Evolutionary conservation across 1,140 invertebrate genomes (phyloP).

Genomic region (Charaxes varanes): DNA sequence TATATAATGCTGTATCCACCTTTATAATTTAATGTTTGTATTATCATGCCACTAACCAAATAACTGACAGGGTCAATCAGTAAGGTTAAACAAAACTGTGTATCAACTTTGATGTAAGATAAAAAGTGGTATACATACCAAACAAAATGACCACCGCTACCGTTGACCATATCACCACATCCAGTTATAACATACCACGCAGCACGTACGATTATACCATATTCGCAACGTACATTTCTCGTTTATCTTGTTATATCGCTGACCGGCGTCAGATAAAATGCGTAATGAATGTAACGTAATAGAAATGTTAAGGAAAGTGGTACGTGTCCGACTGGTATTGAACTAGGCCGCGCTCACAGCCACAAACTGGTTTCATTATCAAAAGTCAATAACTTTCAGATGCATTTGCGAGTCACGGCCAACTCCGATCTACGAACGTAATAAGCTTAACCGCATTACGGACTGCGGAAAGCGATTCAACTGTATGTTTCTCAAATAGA

Average conservation of each 20-base stretch:
- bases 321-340: conserved; percentile 50
- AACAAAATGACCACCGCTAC: conserved; percentile 20
- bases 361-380: conserved; percentile 73
- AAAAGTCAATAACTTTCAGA: conserved; percentile 74
- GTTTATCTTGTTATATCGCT: conserved; percentile 15
- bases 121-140: conserved; percentile 8
- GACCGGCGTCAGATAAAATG: conserved; percentile 18
- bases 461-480: conserved; percentile 17
- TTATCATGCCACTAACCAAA: no score
- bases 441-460: conserved; percentile 34
- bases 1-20: no score
- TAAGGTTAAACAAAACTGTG: no score
- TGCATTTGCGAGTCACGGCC: conserved; percentile 68
- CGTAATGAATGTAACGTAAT: conserved; percentile 36
- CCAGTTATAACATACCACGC: background rate
- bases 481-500: conserved; percentile 4
- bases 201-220: conserved; percentile 6
- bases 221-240: conserved; percentile 35
- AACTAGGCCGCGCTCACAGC: conserved; percentile 58
- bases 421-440: conserved; percentile 46
- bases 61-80: no score
- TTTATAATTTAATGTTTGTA: no score
- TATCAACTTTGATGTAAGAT: no score
- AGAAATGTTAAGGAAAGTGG: conserved; percentile 23
- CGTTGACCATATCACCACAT: conserved; percentile 31